These are phyloP conservation scores for Pedetes capensis DNA, from an alignment of 2,113 vertebrate genomes.

Conservation along the genomic window DNA sequence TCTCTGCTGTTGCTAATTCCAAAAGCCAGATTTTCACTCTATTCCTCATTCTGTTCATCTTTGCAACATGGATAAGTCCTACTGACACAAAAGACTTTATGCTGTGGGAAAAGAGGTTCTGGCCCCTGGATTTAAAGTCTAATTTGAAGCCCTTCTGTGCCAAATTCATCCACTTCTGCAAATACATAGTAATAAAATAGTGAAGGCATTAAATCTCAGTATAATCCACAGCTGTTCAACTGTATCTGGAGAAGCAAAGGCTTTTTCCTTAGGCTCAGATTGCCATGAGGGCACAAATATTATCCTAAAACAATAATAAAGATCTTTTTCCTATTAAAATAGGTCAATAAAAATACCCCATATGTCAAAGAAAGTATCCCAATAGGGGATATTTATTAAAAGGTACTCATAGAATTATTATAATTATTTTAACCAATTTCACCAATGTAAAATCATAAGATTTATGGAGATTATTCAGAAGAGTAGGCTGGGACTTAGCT, in stretches of 20 bases:
- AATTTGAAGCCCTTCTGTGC: conserved; percentile 31
- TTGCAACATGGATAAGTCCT: conserved; percentile 2
- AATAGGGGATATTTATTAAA: neutral
- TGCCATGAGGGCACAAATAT: neutral
- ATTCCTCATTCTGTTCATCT: conserved; percentile 32
- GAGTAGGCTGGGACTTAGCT: no score
- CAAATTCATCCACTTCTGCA: conserved; percentile 17
- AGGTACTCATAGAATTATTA: neutral
- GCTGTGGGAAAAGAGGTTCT: neutral
- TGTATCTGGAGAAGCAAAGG: neutral
- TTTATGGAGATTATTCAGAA: neutral
- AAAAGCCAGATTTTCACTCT: conserved; percentile 39
- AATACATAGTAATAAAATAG: conserved; percentile 39
- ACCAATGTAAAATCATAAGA: neutral
- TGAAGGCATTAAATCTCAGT: neutral
- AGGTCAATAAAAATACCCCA: conserved; percentile 3
- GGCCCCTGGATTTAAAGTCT: conserved; percentile 41
- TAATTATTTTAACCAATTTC: neutral
- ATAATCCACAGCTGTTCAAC: conserved; percentile 48
- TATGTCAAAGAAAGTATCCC: neutral
- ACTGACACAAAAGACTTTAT: conserved; percentile 42
- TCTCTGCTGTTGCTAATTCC: conserved; percentile 25
- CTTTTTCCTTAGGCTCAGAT: neutral
- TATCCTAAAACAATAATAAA: neutral
- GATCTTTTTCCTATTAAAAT: conserved; percentile 6